phyloP scores from a whole-genome alignment of 2,888 invertebrate genomes.

The Thereva nobilitata region DNA sequence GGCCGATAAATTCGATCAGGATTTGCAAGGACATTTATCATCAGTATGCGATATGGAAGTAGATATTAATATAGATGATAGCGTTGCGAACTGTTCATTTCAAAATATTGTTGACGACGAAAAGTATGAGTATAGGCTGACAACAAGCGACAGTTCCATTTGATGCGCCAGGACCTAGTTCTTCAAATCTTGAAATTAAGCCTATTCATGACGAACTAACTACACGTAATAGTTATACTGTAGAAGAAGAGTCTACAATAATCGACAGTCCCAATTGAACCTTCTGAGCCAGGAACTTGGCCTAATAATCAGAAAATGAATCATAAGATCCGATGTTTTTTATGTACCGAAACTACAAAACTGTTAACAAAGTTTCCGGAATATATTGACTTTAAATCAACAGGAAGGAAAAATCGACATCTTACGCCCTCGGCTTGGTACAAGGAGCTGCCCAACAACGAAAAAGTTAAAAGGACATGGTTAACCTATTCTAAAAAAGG shows the following conservation, averaged over 20 bases:
- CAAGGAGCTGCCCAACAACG: background rate
- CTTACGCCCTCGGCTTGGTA: background rate
- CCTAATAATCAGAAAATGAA: background rate
- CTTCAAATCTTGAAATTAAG: background rate
- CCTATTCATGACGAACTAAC: slow-evolving; percentile 2
- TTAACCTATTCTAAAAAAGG: slow-evolving; percentile 6
- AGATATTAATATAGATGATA: too few relatives aligned
- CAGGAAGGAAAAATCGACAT: background rate
- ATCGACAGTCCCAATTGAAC: too few relatives aligned
- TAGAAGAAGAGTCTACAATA: slow-evolving; percentile 7
- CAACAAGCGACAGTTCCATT: too few relatives aligned
- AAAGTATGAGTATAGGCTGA: too few relatives aligned
- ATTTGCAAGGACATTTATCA: slow-evolving; percentile 2
- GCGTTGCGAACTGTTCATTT: too few relatives aligned
- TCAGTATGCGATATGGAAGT: too few relatives aligned
- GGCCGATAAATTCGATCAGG: background rate
- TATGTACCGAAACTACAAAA: slow-evolving; percentile 1
- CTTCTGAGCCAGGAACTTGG: slow-evolving; percentile 3
- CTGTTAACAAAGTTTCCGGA: background rate
- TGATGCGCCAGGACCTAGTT: too few relatives aligned
- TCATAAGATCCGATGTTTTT: slow-evolving; percentile 8
- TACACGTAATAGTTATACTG: slow-evolving; percentile 3
- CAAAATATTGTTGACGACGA: too few relatives aligned
- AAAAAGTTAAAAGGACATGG: background rate
- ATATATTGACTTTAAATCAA: background rate